A percentile compares a stretch with the other conserved stretches of the same genome.
These are phyloP conservation scores for Steatornis caripensis DNA, from an alignment of 2,113 vertebrate species.

Conservation along the genomic window DNA sequence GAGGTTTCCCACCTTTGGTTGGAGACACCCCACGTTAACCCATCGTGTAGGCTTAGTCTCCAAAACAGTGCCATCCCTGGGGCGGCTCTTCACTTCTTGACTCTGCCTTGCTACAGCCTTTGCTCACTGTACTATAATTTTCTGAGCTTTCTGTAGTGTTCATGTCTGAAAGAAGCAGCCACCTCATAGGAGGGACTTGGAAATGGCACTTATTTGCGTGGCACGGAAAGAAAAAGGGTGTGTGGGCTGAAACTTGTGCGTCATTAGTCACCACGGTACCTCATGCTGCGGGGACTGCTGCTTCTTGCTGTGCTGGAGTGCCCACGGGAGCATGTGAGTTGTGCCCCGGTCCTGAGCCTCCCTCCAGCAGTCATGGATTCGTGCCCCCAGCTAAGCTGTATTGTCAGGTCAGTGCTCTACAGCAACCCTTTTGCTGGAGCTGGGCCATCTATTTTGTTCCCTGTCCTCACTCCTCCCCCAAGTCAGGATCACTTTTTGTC, in stretches of 20 bases:
- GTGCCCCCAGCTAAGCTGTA: fast-evolving
- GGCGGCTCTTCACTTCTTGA: not conserved
- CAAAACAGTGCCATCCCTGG: not conserved
- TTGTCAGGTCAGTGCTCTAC: not conserved
- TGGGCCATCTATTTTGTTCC: not conserved
- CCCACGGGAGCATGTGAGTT: fast-evolving
- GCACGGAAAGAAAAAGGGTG: not conserved
- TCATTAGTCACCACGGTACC: not conserved
- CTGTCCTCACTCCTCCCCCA: not conserved
- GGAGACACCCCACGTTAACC: not conserved
- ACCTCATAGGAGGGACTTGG: not conserved
- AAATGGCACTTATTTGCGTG: not conserved
- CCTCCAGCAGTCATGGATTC: fast-evolving
- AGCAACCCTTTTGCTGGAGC: not conserved
- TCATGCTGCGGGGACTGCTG: not conserved
- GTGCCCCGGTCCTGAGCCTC: not conserved
- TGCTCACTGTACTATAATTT: not conserved
- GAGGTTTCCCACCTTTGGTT: not conserved
- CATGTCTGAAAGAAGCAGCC: not conserved
- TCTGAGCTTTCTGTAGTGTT: not conserved
- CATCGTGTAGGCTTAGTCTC: not conserved
- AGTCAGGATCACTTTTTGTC: not conserved
- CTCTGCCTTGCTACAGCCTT: not conserved
- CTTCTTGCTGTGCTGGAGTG: not conserved
- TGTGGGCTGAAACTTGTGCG: not conserved